Percentiles rank a stretch among this genome's conserved stretches.
phyloP scores from a whole-genome alignment of 1,140 invertebrate species.

The Diachasmimorpha longicaudata region DNA sequence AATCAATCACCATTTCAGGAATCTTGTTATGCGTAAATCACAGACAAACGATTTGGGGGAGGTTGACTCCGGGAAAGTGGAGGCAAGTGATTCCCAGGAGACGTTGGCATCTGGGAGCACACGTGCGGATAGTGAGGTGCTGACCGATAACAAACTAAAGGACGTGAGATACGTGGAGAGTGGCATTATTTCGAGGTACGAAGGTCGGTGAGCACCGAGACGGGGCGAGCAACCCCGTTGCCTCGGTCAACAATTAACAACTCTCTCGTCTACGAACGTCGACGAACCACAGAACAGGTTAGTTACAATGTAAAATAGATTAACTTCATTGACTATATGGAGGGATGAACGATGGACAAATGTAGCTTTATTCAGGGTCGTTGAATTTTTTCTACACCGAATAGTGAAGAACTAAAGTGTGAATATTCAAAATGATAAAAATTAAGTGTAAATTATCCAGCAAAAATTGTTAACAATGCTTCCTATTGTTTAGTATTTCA shows the following conservation, averaged over 20 bases:
- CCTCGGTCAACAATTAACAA: constrained; percentile 52
- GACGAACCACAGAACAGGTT: constrained; percentile 62
- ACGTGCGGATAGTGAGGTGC: constrained; percentile 4
- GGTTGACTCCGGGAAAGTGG: constrained; percentile 34
- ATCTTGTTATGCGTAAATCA: constrained; percentile 51
- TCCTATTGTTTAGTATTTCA: background rate
- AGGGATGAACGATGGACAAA: background rate
- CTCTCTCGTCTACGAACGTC: constrained; percentile 54
- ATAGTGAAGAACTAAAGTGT: no score
- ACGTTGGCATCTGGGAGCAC: constrained; percentile 1
- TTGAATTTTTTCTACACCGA: no score
- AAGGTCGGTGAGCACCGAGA: constrained; percentile 57
- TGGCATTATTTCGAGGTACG: constrained; percentile 46
- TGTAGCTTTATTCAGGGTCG: no score
- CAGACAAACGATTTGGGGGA: constrained; percentile 39
- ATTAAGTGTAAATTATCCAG: no score
- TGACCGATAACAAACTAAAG: constrained; percentile 10
- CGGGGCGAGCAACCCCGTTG: constrained; percentile 56
- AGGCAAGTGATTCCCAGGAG: background rate
- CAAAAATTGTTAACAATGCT: background rate
- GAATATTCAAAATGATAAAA: no score
- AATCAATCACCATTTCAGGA: constrained; percentile 37
- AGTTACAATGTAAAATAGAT: background rate
- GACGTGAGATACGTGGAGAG: constrained; percentile 38
- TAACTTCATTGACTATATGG: background rate